Percentiles rank a stretch among this genome's conserved stretches.
These are phyloP conservation scores for Calameuta filiformis DNA, from an alignment of 2,888 invertebrate genomes.

Conservation along the genomic window DNA sequence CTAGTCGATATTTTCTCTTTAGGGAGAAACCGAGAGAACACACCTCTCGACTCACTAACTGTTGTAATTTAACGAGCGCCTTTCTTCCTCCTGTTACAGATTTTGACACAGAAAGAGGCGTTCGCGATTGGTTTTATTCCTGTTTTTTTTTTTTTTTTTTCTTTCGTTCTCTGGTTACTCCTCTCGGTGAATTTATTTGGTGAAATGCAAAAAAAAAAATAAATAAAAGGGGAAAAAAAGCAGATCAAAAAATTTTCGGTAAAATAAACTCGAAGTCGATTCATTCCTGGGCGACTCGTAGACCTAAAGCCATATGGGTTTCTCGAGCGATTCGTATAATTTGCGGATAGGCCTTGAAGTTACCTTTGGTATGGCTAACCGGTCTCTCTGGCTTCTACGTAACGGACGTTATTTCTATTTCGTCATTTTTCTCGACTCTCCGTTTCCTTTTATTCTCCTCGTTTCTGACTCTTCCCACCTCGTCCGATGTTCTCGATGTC, in stretches of 20 bases:
- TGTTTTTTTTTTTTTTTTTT: not conserved
- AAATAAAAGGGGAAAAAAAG: not conserved
- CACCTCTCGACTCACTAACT: conserved; percentile 30
- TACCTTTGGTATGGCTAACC: not conserved
- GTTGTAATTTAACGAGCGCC: conserved; percentile 55
- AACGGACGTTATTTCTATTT: conserved; percentile 2
- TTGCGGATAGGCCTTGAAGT: not conserved
- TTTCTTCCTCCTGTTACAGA: conserved; percentile 31
- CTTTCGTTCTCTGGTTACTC: not conserved
- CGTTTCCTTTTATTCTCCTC: not conserved
- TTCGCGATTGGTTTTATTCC: not conserved
- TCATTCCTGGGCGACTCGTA: not conserved
- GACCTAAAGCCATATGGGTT: not conserved
- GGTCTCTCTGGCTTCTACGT: not conserved
- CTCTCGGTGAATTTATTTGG: no score
- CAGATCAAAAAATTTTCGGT: not conserved
- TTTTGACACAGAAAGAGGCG: conserved; percentile 18
- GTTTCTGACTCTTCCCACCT: not conserved
- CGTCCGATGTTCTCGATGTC: not conserved
- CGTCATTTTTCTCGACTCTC: not conserved
- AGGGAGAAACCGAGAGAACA: no score
- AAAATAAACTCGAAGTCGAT: not conserved
- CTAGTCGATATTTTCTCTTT: not conserved
- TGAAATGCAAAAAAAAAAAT: conserved; percentile 1
- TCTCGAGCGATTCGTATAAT: not conserved